Conservation (phyloP, 2,888 invertebrate genomes). For the Conomelus anceps region DNA sequence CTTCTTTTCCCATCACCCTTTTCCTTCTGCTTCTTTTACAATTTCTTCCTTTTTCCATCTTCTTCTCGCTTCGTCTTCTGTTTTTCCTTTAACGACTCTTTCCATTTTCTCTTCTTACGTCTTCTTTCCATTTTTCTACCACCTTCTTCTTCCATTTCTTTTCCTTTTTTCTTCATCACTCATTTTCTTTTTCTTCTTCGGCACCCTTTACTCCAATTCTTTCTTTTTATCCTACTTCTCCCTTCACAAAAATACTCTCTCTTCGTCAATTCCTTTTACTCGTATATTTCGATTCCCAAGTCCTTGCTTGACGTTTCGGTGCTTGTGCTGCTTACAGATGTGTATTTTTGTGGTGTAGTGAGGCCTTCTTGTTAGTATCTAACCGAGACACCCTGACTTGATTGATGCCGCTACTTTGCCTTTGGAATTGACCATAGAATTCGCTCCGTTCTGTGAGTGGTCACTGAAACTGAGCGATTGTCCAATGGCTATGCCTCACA, state of each 20-base stretch:
- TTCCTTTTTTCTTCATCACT: neutral
- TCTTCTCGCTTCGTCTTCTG: too few relatives aligned
- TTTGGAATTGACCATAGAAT: neutral
- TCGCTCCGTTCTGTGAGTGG: neutral
- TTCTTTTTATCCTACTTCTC: neutral
- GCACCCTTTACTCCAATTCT: too few relatives aligned
- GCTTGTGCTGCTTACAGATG: neutral
- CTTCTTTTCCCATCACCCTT: neutral
- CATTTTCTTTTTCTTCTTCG: neutral
- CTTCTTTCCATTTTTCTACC: too few relatives aligned
- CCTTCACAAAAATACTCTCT: neutral
- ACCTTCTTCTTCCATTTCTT: too few relatives aligned
- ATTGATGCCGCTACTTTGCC: neutral
- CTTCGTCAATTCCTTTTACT: neutral
- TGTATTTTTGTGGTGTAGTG: neutral
- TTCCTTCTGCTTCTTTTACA: too few relatives aligned
- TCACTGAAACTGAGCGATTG: neutral
- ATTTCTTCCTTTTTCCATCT: too few relatives aligned
- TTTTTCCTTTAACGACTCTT: too few relatives aligned
- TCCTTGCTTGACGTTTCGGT: neutral
- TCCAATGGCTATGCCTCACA: neutral
- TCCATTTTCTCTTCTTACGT: too few relatives aligned
- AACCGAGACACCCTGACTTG: neutral
- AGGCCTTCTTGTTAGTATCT: neutral
- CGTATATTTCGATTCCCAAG: neutral